Base-by-base conservation (phyloP, 2,113 vertebrate species). In the Sapayoa aenigma region DNA sequence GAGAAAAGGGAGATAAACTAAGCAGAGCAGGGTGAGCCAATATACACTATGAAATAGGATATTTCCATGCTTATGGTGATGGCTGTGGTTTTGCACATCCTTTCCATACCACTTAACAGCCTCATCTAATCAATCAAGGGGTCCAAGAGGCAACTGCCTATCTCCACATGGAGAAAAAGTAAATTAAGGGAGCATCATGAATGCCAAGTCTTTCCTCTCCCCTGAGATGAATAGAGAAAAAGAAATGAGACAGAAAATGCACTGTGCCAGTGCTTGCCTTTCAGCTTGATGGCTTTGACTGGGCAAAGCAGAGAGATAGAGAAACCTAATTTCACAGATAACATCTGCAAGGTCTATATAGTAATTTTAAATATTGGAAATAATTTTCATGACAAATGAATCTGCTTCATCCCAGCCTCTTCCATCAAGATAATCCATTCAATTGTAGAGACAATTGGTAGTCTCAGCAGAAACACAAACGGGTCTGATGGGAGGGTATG, bases 251-350 rank as follows among this genome's bases (percentile, higher is more conserved):
- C 20, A 90, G 59, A 83, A 88, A 89, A 96, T 65, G 37, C n/a
- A 65, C 72, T 86, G 44, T 84, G 62, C 67, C 56, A 68, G 30
- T 69, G 77, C n/a, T 74, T 87, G 79, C 79, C 77, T 97, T 95
- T 95, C 85, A 96, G 80, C 55, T 68, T 65, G 49, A 92, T 39
- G 74, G 66, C 78, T 76, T 91, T 4, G 5, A 85, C 47, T 58
- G 56, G 75, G 84, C 75, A 84, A 93, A 97, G 81, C 14, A 3
- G 44, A 82, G 66, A 95, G 94, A 96, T 31, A 93, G 65, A 83
- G 79, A 92, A 73, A 87, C 42, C 41, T 89, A 93, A 79, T 96
- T 94, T 93, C 86, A 92, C 46, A 87, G 94, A 93, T 95, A 95
- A 93, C 27, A 96, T 95, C 71, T 81, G 47, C 63, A 95, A 91